Conservation (phyloP, 2,797 vertebrate species). For the Micrastur ruficollis region DNA sequence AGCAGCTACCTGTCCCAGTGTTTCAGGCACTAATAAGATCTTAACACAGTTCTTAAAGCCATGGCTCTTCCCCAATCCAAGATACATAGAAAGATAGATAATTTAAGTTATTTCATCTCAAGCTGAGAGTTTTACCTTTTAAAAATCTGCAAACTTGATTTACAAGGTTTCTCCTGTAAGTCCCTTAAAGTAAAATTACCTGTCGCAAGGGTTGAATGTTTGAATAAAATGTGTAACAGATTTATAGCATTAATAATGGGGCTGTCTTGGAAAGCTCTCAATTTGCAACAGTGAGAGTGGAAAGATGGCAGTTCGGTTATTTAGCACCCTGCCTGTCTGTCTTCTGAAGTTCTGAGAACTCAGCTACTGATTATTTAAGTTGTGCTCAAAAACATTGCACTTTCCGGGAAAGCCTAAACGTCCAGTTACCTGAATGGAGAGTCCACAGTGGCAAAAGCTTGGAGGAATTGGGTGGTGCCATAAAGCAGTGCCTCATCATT, state of each 20-base stretch:
- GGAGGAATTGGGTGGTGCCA: neutral
- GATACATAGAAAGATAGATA: neutral
- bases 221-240: slow-evolving; percentile 41
- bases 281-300: slow-evolving; percentile 15
- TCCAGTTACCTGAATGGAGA: neutral
- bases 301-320: slow-evolving; percentile 5
- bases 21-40: neutral
- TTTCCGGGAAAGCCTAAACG: neutral
- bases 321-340: neutral
- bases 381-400: neutral
- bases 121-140: slow-evolving; percentile 4
- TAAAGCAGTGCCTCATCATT: neutral
- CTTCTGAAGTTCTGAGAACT: neutral
- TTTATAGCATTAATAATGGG: slow-evolving; percentile 53
- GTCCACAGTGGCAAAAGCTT: neutral
- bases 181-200: slow-evolving; percentile 55
- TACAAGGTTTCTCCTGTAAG: slow-evolving; percentile 46
- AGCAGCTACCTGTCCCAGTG: neutral
- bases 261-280: slow-evolving; percentile 47
- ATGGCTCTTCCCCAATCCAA: neutral
- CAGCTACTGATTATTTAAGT: neutral
- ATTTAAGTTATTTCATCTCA: neutral
- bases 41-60: neutral
- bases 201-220: slow-evolving; percentile 48
- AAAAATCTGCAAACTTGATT: slow-evolving; percentile 48